Evolutionary conservation across 2,113 vertebrate genomes (phyloP).

Genomic region (Cyanoderma ruficeps): DNA sequence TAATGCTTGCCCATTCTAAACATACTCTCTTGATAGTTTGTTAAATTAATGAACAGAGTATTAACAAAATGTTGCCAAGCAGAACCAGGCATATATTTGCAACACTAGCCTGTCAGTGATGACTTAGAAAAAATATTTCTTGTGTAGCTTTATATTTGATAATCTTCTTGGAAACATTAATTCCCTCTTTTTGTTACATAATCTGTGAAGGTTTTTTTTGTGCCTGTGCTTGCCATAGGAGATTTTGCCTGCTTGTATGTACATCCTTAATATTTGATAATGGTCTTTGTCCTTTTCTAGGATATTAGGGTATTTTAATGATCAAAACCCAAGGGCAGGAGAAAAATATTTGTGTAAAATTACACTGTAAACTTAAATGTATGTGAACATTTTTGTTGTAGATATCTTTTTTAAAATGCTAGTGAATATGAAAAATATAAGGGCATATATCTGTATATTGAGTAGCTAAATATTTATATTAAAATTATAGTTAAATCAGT

Average conservation of each 20-base stretch:
- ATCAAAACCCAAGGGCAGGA: neutral
- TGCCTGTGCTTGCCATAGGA: neutral
- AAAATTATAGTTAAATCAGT: neutral
- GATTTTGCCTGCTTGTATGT: neutral
- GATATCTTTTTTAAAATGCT: neutral
- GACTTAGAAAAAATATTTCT: constrained; percentile 5
- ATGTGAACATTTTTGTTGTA: neutral
- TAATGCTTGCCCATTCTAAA: constrained; percentile 66
- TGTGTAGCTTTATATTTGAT: constrained; percentile 1
- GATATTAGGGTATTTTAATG: neutral
- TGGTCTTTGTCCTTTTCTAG: neutral
- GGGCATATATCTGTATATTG: neutral
- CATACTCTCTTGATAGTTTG: constrained; percentile 71
- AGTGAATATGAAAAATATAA: neutral
- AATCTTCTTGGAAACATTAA: constrained; percentile 33
- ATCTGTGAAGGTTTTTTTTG: neutral
- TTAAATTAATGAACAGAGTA: constrained; percentile 70
- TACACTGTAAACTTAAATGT: neutral
- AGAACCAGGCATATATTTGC: constrained; percentile 43
- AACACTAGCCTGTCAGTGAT: neutral
- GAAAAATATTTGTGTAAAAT: neutral
- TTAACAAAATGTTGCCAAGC: constrained; percentile 59
- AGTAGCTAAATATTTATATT: neutral
- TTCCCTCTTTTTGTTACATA: neutral
- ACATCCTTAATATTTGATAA: neutral